Evolutionary conservation across 2,113 vertebrate genomes (phyloP).

Genomic region (Cyanoderma ruficeps): DNA sequence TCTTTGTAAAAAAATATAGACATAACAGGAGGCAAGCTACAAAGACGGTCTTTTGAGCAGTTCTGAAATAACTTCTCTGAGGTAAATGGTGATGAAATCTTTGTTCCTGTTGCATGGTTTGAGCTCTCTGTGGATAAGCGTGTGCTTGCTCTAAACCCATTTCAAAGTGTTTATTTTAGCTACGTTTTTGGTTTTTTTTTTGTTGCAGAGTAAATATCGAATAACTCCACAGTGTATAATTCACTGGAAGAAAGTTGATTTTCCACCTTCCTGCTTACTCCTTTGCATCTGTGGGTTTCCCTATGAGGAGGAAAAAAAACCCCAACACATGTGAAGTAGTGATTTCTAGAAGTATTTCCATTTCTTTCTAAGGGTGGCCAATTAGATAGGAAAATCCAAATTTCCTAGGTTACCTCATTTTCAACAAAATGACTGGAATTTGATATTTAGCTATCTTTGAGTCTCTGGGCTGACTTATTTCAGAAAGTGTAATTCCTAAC

Average conservation of each 20-base stretch:
- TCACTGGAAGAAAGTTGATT: background rate
- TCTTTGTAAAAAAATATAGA: constrained; percentile 12
- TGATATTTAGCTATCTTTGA: background rate
- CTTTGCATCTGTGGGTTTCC: background rate
- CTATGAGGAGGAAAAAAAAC: background rate
- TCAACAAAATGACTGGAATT: background rate
- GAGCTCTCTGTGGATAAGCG: background rate
- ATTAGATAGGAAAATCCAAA: background rate
- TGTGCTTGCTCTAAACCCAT: background rate
- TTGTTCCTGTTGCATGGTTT: background rate
- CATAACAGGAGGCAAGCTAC: background rate
- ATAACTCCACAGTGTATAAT: background rate
- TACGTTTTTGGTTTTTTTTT: background rate
- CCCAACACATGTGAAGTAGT: fast-evolving
- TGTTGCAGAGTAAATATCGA: background rate
- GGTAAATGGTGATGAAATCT: constrained; percentile 2
- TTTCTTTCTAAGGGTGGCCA: background rate
- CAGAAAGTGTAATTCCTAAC: background rate
- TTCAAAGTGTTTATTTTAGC: background rate
- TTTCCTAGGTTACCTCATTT: background rate
- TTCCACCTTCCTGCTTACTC: background rate
- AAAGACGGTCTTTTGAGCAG: background rate
- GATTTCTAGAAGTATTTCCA: background rate
- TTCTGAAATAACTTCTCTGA: constrained; percentile 6
- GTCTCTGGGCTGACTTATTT: background rate